phyloP scores from a whole-genome alignment of 2,113 vertebrate species.

The Platysternon megacephalum region DNA sequence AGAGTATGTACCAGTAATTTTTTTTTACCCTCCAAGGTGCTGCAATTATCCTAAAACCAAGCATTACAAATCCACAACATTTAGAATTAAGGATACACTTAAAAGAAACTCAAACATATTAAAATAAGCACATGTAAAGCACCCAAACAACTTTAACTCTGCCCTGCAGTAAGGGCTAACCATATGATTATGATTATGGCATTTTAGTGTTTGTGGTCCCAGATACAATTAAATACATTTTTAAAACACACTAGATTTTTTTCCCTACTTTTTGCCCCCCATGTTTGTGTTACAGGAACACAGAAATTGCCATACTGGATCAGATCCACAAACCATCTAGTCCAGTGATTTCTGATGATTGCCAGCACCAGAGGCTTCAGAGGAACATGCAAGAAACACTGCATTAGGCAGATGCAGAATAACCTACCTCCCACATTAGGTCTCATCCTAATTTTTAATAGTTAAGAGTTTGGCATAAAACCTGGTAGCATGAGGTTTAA shows the following conservation, averaged over 20 bases:
- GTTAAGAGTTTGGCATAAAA: neutral
- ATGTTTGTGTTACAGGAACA: neutral
- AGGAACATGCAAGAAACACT: neutral
- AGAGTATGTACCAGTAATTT: neutral
- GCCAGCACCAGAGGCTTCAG: neutral
- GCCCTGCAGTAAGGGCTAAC: neutral
- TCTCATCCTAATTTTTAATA: neutral
- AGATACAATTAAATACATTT: neutral
- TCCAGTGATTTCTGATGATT: neutral
- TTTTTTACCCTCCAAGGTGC: neutral
- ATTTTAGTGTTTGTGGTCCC: neutral
- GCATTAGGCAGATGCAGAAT: neutral
- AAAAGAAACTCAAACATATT: neutral
- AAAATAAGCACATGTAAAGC: neutral
- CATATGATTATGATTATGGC: neutral
- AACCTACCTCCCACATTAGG: neutral
- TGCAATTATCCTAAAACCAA: neutral
- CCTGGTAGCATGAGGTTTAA: neutral
- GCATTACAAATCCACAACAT: neutral
- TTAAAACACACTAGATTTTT: neutral
- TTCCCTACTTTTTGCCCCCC: neutral
- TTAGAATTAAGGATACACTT: neutral
- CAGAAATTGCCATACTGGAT: neutral
- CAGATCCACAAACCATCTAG: neutral
- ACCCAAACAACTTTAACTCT: neutral